Evolutionary conservation across 2,797 vertebrate genomes (phyloP).

Genomic region (Microtus agrestis): DNA sequence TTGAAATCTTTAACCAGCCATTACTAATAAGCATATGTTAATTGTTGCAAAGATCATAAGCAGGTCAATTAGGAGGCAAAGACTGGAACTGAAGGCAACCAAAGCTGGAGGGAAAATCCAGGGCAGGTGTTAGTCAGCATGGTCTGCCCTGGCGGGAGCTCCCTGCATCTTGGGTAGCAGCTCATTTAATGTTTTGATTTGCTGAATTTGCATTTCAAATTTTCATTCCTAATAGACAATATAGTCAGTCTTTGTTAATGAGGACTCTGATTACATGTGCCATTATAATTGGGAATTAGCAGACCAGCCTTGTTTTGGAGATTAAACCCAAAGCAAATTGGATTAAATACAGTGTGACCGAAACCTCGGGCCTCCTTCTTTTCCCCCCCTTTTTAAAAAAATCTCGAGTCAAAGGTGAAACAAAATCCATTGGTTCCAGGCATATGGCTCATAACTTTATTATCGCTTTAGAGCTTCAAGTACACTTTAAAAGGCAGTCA

Average conservation of each 20-base stretch:
- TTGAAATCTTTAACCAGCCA: constrained; percentile 95
- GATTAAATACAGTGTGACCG: constrained; percentile 89
- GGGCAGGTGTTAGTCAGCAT: constrained; percentile 91
- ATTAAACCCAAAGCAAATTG: constrained; percentile 91
- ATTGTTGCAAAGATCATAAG: constrained; percentile 98
- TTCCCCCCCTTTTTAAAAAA: constrained; percentile 35
- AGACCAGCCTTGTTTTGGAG: constrained; percentile 90
- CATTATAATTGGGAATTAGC: constrained; percentile 92
- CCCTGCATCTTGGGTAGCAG: constrained; percentile 89
- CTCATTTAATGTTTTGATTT: constrained; percentile 92
- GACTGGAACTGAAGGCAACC: constrained; percentile 93
- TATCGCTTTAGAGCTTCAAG: constrained; percentile 77
- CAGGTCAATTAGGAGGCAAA: constrained; percentile 95
- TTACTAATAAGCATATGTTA: constrained; percentile 99
- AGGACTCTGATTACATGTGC: constrained; percentile 92
- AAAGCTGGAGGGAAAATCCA: constrained; percentile 94
- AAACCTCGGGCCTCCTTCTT: constrained; percentile 76
- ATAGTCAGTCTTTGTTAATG: constrained; percentile 92
- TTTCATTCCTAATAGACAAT: constrained; percentile 91
- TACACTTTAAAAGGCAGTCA: constrained; percentile 77
- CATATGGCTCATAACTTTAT: constrained; percentile 86
- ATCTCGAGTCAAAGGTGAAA: constrained; percentile 86
- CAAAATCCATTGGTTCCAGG: constrained; percentile 85
- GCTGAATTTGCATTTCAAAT: constrained; percentile 93
- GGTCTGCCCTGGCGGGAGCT: constrained; percentile 89